phyloP scores from a whole-genome alignment of 1,140 invertebrate genomes.

The Cardiocondyla obscurior region DNA sequence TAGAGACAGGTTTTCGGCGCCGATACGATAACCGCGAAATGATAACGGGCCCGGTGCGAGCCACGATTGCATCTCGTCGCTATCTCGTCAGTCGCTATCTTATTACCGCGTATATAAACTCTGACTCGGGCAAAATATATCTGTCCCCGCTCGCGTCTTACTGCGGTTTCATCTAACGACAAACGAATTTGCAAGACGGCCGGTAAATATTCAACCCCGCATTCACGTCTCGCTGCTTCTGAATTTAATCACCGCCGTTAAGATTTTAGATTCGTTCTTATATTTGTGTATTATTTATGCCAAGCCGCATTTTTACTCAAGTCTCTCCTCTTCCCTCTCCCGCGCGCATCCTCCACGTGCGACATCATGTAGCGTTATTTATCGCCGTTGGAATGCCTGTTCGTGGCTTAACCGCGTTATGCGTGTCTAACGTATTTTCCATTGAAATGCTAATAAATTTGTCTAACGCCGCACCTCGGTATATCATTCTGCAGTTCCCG shows the following conservation, averaged over 20 bases:
- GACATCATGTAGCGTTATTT: constrained; percentile 44
- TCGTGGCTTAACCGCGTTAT: not conserved
- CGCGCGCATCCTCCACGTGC: not conserved
- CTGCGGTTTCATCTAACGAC: not conserved
- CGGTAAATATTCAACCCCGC: not conserved
- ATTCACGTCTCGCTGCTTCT: not conserved
- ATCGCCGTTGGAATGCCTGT: constrained; percentile 16
- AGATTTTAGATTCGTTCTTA: not conserved
- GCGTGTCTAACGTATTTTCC: constrained; percentile 38
- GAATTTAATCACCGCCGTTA: not conserved
- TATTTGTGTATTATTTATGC: not conserved
- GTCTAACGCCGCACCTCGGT: constrained; percentile 47
- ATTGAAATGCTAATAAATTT: constrained; percentile 68
- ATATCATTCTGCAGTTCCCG: constrained; percentile 38
- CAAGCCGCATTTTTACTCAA: no score
- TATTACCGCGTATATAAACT: not conserved
- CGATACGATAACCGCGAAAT: not conserved
- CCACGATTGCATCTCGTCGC: not conserved
- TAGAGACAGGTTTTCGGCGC: no score
- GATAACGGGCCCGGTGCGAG: not conserved
- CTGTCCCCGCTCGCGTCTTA: not conserved
- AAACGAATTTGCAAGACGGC: not conserved
- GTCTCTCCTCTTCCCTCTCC: not conserved
- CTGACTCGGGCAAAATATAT: not conserved
- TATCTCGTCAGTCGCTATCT: no score